Percentiles rank a stretch among this genome's conserved stretches.
Conservation (phyloP, 2,113 vertebrate species). For the Actenoides hombroni region DNA sequence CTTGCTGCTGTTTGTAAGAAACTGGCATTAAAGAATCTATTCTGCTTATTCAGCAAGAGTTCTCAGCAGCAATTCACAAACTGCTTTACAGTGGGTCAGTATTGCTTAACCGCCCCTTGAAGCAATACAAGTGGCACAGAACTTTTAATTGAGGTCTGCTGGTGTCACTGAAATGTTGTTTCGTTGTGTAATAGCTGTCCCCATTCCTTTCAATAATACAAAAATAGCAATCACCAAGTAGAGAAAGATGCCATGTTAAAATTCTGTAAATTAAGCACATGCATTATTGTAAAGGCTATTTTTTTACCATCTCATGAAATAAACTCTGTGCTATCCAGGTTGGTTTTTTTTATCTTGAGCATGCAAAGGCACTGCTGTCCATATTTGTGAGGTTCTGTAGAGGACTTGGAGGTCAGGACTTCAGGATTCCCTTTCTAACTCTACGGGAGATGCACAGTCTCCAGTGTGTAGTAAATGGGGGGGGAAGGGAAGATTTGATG, state of each 20-base stretch:
- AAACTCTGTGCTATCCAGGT: background rate
- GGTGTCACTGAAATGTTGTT: background rate
- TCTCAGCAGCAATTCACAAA: background rate
- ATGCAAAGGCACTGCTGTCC: fast-evolving
- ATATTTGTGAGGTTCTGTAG: background rate
- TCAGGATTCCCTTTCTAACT: background rate
- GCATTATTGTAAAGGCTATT: background rate
- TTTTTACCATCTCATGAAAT: background rate
- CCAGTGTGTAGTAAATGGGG: background rate
- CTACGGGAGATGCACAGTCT: background rate
- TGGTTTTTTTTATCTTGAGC: background rate
- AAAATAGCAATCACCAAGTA: background rate
- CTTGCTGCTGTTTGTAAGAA: background rate
- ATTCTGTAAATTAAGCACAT: background rate
- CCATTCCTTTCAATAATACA: background rate
- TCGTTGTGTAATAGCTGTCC: background rate
- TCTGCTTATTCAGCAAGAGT: slow-evolving; percentile 49
- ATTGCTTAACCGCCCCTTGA: background rate
- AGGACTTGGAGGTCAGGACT: background rate
- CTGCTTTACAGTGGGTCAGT: background rate
- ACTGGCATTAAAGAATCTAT: background rate
- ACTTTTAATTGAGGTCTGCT: slow-evolving; percentile 50
- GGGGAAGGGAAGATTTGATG: background rate
- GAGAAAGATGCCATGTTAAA: background rate
- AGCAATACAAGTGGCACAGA: background rate